Evolutionary conservation across 2,113 vertebrate species (phyloP).

Genomic region (Pionites leucogaster): DNA sequence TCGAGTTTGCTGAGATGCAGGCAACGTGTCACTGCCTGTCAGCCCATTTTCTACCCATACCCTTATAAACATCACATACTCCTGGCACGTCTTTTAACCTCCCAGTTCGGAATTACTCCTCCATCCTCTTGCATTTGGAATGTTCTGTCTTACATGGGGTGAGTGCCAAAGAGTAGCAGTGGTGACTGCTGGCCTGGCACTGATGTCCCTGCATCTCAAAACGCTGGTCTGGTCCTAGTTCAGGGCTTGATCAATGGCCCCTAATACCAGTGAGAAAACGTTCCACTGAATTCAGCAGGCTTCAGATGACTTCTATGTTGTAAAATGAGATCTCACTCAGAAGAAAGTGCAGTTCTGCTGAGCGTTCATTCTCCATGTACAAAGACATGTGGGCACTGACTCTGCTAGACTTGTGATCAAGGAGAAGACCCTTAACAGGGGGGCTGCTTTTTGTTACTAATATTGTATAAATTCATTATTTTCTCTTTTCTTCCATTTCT

Average conservation of each 20-base stretch:
- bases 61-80: not conserved
- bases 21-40: not conserved
- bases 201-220: not conserved
- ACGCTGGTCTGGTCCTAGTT: not conserved
- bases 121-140: not conserved
- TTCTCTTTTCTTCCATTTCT: constrained; percentile 60
- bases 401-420: not conserved
- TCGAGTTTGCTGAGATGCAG: not conserved
- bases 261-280: not conserved
- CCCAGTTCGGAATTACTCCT: not conserved
- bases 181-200: not conserved
- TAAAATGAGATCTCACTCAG: not conserved
- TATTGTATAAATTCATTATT: not conserved
- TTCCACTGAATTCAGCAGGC: not conserved
- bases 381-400: not conserved
- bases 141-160: not conserved
- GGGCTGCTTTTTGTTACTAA: not conserved
- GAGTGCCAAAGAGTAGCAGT: not conserved
- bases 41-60: not conserved
- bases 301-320: not conserved
- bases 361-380: rapidly evolving
- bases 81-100: not conserved
- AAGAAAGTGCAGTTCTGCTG: not conserved
- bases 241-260: not conserved
- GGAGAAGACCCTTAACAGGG: not conserved